Conservation (phyloP, 2,797 vertebrate species). For the Morelia viridis region DNA sequence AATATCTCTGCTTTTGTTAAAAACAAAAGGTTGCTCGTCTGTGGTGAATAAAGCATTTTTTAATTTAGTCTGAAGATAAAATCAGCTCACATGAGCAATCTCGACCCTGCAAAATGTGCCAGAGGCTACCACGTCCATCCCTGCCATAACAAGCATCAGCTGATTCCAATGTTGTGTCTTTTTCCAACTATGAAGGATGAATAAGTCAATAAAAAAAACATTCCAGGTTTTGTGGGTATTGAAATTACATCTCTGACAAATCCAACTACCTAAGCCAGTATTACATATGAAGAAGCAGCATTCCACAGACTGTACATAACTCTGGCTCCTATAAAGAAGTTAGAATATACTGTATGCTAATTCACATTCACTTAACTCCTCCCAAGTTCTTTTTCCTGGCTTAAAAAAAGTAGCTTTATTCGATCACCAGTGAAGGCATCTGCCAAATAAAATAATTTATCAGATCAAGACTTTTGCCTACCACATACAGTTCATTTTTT, state of each 20-base stretch:
- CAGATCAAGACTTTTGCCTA: slow-evolving; percentile 40
- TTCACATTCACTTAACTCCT: not conserved
- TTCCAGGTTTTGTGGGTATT: not conserved
- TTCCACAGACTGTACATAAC: not conserved
- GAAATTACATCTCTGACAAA: not conserved
- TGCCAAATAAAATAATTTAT: slow-evolving; percentile 26
- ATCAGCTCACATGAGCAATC: not conserved
- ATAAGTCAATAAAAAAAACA: slow-evolving; percentile 20
- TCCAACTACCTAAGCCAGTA: slow-evolving; percentile 9
- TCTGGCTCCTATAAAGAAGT: not conserved
- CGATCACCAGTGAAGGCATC: slow-evolving; percentile 21
- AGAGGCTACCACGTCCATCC: not conserved
- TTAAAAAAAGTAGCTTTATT: slow-evolving; percentile 27
- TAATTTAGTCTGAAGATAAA: slow-evolving; percentile 21
- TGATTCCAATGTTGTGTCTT: not conserved
- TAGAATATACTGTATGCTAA: not conserved
- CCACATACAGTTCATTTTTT: slow-evolving; percentile 31
- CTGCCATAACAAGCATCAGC: not conserved
- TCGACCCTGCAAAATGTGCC: slow-evolving; percentile 24
- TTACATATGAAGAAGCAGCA: not conserved
- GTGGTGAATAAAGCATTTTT: slow-evolving; percentile 21
- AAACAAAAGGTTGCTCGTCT: not conserved
- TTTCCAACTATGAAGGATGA: not conserved
- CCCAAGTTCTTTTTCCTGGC: accelerated
- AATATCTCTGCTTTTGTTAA: not conserved